Evolutionary conservation across 2,888 invertebrate species (phyloP).

Genomic region (Erannis defoliaria): DNA sequence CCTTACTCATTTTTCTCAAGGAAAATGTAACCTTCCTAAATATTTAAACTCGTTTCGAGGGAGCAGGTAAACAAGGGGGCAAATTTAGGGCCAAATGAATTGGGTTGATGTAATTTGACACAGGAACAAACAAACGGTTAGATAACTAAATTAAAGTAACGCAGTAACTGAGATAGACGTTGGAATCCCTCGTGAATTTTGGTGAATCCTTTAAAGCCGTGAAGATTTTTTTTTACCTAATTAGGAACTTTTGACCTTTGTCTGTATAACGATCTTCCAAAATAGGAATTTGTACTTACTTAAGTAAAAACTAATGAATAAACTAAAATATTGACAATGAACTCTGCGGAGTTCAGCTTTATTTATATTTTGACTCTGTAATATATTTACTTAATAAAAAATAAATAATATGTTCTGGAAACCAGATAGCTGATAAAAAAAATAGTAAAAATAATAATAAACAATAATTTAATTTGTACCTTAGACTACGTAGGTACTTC

Average conservation of each 20-base stretch:
- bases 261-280: no score
- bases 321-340: no score
- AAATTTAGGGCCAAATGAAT: constrained; percentile 51
- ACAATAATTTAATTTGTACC: not conserved
- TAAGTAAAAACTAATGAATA: no score
- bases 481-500: not conserved
- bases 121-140: constrained; percentile 50
- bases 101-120: constrained; percentile 54
- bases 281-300: no score
- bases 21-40: constrained; percentile 32
- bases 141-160: constrained; percentile 56
- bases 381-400: no score
- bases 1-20: constrained; percentile 28
- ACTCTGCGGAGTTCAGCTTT: no score
- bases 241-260: no score
- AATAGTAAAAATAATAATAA: not conserved
- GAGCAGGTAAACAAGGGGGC: constrained; percentile 47
- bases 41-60: constrained; percentile 35
- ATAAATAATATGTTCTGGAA: no score
- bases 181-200: constrained; percentile 45
- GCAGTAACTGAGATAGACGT: constrained; percentile 52
- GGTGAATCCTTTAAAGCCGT: not conserved
- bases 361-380: no score
- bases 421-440: not conserved
- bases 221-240: not conserved